Base-by-base conservation (phyloP, 1,140 invertebrate genomes). In the Drosophila eugracilis region DNA sequence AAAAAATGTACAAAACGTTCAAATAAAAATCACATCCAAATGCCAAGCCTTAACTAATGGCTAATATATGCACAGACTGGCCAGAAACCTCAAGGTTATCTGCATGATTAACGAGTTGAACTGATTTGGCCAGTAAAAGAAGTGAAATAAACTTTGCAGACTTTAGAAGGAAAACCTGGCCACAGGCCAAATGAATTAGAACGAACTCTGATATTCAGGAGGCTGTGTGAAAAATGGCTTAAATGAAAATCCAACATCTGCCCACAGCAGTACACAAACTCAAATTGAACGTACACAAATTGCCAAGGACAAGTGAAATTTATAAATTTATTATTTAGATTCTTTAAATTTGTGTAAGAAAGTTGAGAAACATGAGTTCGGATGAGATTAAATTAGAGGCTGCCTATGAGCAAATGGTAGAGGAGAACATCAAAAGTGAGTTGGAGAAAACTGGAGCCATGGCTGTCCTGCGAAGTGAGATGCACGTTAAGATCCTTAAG, bases 91-190 rank as follows among this genome's bases (percentile, higher is more conserved):
- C 59, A 84, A 84, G 75, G 65, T 78, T 78, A 75, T 78, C 79
- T 78, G 47, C 34, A 78, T 78, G 79, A 84, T 75, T 75, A 84
- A 78, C 79, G 79, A 84, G 75, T 66, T 22, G 37, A 32, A 30
- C 17, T 37, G 37, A 28, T 55, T 50, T 48, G 34, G 17, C 17
- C 6, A 3, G 19, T 3, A 10, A 22, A 69, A 41, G 72, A 70
- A 47, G 37, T 32, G 32, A 34, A 57, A 34, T 48, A 75, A 83
- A 83, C 79, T 84, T 84, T 67, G 5, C 57, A 84, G 79, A 84
- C 79, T 37, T 37, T 71, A 37, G 5, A 44, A 45, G 24, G 24
- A 37, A 41, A 57, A 47, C 24, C 59, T 75, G 72, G 32, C 59
- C 50, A 65, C 36, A 45, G 52, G 70, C 70, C 72, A 75, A 62